Base-by-base conservation (phyloP, 2,888 invertebrate genomes). In the Drosophila anomalata region DNA sequence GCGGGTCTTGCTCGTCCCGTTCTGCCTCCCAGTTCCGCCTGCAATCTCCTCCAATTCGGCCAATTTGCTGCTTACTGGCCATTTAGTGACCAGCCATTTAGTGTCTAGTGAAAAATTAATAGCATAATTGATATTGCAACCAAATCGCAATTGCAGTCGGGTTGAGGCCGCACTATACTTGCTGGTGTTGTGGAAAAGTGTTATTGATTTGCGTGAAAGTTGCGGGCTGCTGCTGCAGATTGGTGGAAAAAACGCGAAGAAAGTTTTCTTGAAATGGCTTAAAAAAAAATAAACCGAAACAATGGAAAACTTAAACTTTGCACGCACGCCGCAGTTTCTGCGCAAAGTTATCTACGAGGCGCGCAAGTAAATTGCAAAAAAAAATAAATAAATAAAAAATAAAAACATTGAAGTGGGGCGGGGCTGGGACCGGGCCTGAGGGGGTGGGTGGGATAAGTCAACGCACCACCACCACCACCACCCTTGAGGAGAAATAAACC, bases 271-370 rank as follows among this genome's bases (percentile, higher is more conserved):
- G 51, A 26, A 48, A 69, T 69, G 62, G 31, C 56, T 9, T 56
- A 41, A 54, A 29, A 24, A 22, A 47, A 60, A 39, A 33, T 20
- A 22, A 47, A 54, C 20, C 26, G 33, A 20, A 42, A 86, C 77
- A 79, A 90, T 91, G 91, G 91, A 91, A 79, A 90, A 89, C 81
- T 89, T 90, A 77, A 90, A 88, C 79, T 90, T 91, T 81, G 88
- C 89, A 66, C 90, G 88, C 78, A 91, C 91, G 26, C 91, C 91
- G 73, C 89, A 90, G 58, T 90, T 91, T 86, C 88, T 91, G 84
- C 91, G 89, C 72, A 91, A 90, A 88, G 91, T 91, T 73, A 87
- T 91, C 72, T 85, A 76, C 72, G 91, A 90, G 68, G 91, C 89
- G 70, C 83, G 89, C 75, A 89, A 88, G 89, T 89, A 86, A 82